Conservation (phyloP, 2,797 vertebrate genomes). For the Bovichtus variegatus region DNA sequence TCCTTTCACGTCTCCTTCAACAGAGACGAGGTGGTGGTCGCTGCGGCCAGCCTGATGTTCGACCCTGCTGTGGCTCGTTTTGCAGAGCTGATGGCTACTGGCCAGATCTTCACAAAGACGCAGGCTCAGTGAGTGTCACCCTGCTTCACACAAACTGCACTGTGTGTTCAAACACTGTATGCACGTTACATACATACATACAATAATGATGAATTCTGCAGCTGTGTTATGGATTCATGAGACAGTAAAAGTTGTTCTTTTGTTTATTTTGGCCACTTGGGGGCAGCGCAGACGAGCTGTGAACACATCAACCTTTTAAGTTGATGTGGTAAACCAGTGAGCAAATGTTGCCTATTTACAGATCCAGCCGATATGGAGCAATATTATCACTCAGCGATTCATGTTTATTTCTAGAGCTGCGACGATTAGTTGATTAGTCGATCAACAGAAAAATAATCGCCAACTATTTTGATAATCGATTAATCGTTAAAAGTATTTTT, state of each 20-base stretch:
- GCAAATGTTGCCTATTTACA: background rate
- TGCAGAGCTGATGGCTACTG: constrained; percentile 86
- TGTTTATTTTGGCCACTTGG: background rate
- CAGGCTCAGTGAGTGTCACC: constrained; percentile 88
- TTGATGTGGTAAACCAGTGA: background rate
- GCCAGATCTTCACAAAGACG: constrained; percentile 85
- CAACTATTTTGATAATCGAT: too few species aligned
- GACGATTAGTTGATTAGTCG: too few species aligned
- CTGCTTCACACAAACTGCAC: background rate
- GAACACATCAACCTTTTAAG: background rate
- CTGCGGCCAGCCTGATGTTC: constrained; percentile 90
- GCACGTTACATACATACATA: background rate
- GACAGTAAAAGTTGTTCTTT: background rate
- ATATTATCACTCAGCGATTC: background rate
- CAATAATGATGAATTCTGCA: background rate
- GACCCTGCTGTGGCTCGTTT: constrained; percentile 88
- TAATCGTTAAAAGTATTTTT: too few species aligned
- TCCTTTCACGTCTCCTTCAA: background rate
- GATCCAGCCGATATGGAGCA: background rate
- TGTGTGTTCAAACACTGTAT: background rate
- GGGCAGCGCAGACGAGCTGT: background rate
- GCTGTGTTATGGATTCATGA: background rate
- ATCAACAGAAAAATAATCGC: too few species aligned
- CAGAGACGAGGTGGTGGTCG: constrained; percentile 88
- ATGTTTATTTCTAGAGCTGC: background rate